Percentiles rank a stretch among this genome's conserved stretches.
phyloP scores from a whole-genome alignment of 2,113 vertebrate species.

The Macquaria australasica region DNA sequence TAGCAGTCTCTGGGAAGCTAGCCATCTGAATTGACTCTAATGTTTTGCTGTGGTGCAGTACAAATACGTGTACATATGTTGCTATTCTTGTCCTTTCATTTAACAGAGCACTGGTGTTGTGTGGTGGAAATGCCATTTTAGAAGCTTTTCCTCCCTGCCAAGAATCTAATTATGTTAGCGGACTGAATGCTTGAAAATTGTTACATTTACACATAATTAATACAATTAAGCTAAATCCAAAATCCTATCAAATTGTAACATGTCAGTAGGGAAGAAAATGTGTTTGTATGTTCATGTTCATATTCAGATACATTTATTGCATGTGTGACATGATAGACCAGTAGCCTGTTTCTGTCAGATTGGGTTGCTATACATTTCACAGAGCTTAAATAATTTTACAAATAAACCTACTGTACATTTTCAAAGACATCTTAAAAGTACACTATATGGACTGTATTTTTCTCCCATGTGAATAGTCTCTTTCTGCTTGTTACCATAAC shows the following conservation, averaged over 20 bases:
- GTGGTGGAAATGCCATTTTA: constrained; percentile 6
- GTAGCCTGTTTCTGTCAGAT: background rate
- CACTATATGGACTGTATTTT: background rate
- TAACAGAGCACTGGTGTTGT: background rate
- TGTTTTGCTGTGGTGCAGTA: background rate
- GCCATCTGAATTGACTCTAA: background rate
- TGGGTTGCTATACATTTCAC: background rate
- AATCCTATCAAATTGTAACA: background rate
- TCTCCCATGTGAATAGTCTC: constrained; percentile 19
- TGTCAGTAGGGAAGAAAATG: background rate
- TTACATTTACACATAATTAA: constrained; percentile 19
- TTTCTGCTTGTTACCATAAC: constrained; percentile 6
- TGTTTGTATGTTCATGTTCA: background rate
- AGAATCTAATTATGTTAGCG: constrained; percentile 7
- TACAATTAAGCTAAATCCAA: constrained; percentile 2
- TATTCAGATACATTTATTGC: constrained; percentile 2
- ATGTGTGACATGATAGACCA: background rate
- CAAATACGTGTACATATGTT: constrained; percentile 5
- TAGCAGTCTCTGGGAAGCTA: background rate
- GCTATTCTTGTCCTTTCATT: constrained; percentile 7
- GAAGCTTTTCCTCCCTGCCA: constrained; percentile 9
- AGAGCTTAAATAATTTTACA: background rate
- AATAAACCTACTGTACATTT: background rate
- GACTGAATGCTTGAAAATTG: background rate
- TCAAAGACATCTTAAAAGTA: background rate